Evolutionary conservation across 1,140 invertebrate species (phyloP).

Genomic region (Limonius californicus): DNA sequence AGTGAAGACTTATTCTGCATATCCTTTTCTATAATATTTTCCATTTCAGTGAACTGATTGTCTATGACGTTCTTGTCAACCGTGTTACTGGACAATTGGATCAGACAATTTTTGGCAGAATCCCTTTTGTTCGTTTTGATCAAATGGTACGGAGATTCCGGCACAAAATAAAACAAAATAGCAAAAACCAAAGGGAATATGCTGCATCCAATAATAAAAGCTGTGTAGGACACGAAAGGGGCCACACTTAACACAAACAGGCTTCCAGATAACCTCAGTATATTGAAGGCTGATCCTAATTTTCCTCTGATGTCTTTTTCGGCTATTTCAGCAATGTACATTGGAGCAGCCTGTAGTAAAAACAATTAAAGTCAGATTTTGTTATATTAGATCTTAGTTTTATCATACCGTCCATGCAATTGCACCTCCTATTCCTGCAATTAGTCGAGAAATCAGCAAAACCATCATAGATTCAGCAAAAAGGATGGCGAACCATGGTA

Average conservation of each 20-base stretch:
- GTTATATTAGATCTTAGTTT: not conserved
- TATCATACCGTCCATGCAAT: conserved; percentile 49
- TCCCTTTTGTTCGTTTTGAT: conserved; percentile 50
- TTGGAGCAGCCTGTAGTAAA: too few species aligned
- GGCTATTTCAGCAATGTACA: conserved; percentile 61
- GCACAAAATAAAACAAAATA: conserved; percentile 54
- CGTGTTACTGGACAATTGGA: not conserved
- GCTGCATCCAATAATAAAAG: conserved; percentile 43
- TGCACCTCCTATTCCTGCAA: conserved; percentile 52
- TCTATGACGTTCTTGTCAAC: too few species aligned
- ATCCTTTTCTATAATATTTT: conserved; percentile 20
- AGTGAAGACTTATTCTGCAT: conserved; percentile 20
- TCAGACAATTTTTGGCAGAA: conserved; percentile 51
- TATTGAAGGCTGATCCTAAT: conserved; percentile 54
- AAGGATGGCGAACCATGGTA: conserved; percentile 52
- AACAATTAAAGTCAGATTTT: too few species aligned
- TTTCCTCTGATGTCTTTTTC: conserved; percentile 57
- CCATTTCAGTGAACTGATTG: conserved; percentile 13
- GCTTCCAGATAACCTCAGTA: conserved; percentile 59
- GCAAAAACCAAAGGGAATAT: conserved; percentile 52
- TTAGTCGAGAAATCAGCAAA: conserved; percentile 51
- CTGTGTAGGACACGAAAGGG: conserved; percentile 46
- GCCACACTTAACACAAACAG: conserved; percentile 55
- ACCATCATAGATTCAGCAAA: conserved; percentile 39
- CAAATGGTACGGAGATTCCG: conserved; percentile 59